Base-by-base conservation (phyloP, 2,888 invertebrate genomes). In the Dynastes maya region DNA sequence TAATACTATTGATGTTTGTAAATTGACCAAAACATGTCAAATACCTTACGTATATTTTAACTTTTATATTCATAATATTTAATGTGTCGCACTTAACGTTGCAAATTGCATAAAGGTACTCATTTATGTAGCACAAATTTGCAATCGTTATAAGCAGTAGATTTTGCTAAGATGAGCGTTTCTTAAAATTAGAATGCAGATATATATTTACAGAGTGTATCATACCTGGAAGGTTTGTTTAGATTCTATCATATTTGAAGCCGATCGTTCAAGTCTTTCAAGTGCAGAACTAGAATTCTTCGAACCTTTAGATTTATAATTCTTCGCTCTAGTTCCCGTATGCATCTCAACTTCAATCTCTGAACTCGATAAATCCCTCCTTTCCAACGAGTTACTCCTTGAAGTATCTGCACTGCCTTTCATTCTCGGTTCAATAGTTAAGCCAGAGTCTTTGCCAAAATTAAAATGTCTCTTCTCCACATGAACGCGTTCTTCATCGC, bases 141-240 rank as follows among this genome's bases (percentile, higher is more conserved):
- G 22, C 22, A 22, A 22, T 22, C 22, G 22, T 22, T 22, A 22
- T 22, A 22, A 22, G 22, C 22, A 22, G 22, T 22, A 22, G 22
- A 22, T 22, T 22, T 22, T 22, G 22, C 22, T 22, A 22, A 22
- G 22, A 1, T 22, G 0, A 22, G 22, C 22, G 22, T 22, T 22
- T 22, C 22, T 22, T 22, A 22, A 22, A 22, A 22, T 22, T 22
- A 22, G 22, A 22, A 22, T 22, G 22, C 22, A 22, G 22, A 22
- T 22, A 22, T 22, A 22, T 22, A 22, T 22, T 22, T 11, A 45
- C 8, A 11, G 2, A 11, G 11, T 11, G 9, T 8, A 2, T 45
- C 81, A 80, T 82, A 88, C 88, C 84, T 88, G 89, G 83, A 88
- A 89, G 51, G 88, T 86, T 78, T 87, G 86, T 80, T 86, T 87